Evolutionary conservation across 2,888 invertebrate genomes (phyloP).

Genomic region (Andrena trimmerana): DNA sequence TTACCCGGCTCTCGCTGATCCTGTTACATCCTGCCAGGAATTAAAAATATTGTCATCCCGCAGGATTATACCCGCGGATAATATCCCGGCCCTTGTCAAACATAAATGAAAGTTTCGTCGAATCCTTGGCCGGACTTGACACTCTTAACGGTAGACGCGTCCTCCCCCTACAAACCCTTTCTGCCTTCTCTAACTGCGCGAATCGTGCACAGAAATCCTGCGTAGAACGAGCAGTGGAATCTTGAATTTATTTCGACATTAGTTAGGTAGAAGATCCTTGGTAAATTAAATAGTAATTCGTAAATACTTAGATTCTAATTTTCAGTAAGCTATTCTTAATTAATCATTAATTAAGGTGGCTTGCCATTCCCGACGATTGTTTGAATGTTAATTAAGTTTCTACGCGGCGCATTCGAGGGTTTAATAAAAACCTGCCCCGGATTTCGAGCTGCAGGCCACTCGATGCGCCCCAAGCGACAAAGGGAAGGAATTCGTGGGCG

Average conservation of each 20-base stretch:
- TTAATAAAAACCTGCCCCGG: not conserved
- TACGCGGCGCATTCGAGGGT: not conserved
- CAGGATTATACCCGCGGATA: slow-evolving; percentile 80
- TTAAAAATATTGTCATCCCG: slow-evolving; percentile 84
- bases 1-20: slow-evolving; percentile 80
- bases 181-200: no score
- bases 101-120: slow-evolving; percentile 77
- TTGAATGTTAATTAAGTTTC: no score
- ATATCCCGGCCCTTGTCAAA: slow-evolving; percentile 80
- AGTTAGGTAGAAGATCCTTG: no score
- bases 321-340: no score
- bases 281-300: no score
- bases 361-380: no score
- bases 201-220: no score
- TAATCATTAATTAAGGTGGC: no score
- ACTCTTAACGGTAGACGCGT: slow-evolving; percentile 59
- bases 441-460: not conserved
- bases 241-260: no score
- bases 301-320: no score
- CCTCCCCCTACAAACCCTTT: not conserved
- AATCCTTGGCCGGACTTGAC: slow-evolving; percentile 48
- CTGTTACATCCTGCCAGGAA: slow-evolving; percentile 82
- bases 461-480: not conserved
- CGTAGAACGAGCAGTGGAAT: no score
- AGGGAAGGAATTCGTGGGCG: slow-evolving; percentile 1